phyloP scores from a whole-genome alignment of 2,797 vertebrate genomes.

The Dipus sagitta region DNA sequence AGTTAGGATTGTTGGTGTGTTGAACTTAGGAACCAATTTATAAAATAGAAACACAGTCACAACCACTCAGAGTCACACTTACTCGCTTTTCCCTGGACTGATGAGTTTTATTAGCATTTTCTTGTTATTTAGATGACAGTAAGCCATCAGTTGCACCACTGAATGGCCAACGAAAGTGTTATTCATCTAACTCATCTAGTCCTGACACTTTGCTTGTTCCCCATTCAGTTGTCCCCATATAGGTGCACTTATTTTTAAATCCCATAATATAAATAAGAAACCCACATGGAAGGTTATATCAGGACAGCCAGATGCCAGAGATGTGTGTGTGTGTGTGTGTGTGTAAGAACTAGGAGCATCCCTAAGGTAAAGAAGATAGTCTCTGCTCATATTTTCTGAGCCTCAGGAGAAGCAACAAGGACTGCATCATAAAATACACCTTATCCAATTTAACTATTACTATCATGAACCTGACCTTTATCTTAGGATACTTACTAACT shows the following conservation, averaged over 20 bases:
- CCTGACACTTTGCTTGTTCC: not conserved
- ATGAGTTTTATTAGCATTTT: not conserved
- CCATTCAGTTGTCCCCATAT: not conserved
- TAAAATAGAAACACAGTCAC: not conserved
- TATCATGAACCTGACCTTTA: constrained; percentile 22
- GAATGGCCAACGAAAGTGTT: not conserved
- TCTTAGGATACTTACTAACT: not conserved
- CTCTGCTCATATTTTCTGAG: not conserved
- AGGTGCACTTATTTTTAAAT: not conserved
- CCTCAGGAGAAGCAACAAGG: not conserved
- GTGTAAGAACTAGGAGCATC: not conserved
- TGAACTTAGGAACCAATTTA: too few species aligned
- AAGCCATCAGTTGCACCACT: not conserved
- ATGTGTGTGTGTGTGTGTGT: not conserved
- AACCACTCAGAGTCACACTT: not conserved
- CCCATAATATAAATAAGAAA: not conserved
- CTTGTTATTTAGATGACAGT: not conserved
- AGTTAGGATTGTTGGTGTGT: not conserved
- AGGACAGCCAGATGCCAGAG: not conserved
- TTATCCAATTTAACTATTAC: not conserved
- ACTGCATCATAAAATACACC: not conserved
- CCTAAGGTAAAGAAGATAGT: not conserved
- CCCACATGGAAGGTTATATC: not conserved
- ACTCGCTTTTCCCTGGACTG: not conserved
- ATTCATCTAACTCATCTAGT: not conserved